Conservation (phyloP, 2,888 invertebrate species). For the Sussaba pulchella region DNA sequence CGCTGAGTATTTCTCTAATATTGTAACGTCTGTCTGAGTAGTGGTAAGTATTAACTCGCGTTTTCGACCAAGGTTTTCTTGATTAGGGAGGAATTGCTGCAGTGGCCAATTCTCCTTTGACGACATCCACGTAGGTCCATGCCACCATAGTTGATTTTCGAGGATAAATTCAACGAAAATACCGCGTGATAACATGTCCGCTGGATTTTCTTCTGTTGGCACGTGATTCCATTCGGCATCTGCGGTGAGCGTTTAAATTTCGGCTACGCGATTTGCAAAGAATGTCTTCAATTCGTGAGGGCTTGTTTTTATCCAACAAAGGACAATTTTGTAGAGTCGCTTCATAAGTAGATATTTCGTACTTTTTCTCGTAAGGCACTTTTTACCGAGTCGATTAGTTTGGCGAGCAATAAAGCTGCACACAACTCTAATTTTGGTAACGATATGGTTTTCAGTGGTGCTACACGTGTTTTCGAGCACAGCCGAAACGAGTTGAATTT, state of each 20-base stretch:
- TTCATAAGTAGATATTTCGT: not conserved
- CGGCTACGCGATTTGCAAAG: slow-evolving; percentile 21
- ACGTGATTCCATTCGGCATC: slow-evolving; percentile 33
- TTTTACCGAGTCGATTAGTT: not conserved
- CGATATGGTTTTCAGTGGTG: slow-evolving; percentile 17
- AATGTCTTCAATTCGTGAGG: slow-evolving; percentile 18
- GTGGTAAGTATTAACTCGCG: not conserved
- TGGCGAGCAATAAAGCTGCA: slow-evolving; percentile 23
- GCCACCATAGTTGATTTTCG: slow-evolving; percentile 18
- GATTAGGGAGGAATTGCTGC: not conserved
- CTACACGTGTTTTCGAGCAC: slow-evolving; percentile 18
- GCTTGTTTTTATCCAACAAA: not conserved
- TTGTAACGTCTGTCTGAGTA: not conserved
- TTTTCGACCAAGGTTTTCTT: not conserved
- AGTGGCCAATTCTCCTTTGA: not conserved
- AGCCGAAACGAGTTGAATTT: not conserved
- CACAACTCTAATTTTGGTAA: slow-evolving; percentile 21
- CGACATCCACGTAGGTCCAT: not conserved
- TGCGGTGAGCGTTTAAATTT: slow-evolving; percentile 11
- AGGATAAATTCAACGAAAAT: slow-evolving; percentile 5
- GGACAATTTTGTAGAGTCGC: slow-evolving; percentile 12
- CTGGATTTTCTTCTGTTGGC: slow-evolving; percentile 9
- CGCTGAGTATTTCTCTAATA: not conserved
- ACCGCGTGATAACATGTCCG: slow-evolving; percentile 25
- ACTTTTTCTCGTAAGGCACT: slow-evolving; percentile 13